These are phyloP conservation scores for Cataglyphis albicans DNA, from an alignment of 2,888 invertebrate species.

Conservation along the genomic window DNA sequence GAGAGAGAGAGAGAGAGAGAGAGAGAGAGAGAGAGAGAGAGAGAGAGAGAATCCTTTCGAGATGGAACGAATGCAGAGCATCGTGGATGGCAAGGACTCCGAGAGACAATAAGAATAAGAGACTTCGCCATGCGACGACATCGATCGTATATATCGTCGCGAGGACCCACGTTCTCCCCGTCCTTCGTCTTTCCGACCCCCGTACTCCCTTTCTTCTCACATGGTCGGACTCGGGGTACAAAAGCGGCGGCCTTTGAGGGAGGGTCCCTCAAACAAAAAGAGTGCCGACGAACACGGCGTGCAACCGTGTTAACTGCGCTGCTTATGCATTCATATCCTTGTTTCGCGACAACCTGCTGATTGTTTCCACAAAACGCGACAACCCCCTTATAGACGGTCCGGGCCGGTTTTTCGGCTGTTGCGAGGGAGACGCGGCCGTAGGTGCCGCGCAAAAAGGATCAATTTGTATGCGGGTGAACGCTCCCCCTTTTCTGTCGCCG, in stretches of 20 bases:
- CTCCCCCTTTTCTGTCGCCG: constrained; percentile 63
- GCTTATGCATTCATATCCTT: constrained; percentile 85
- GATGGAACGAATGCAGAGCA: constrained; percentile 65
- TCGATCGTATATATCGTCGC: constrained; percentile 82
- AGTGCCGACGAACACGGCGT: constrained; percentile 78
- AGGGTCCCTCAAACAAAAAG: constrained; percentile 75
- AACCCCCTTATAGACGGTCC: constrained; percentile 77
- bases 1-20: no score
- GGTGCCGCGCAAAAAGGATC: constrained; percentile 75
- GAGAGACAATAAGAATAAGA: constrained; percentile 62
- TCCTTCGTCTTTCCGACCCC: constrained; percentile 55
- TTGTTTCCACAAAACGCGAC: constrained; percentile 85
- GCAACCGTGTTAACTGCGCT: constrained; percentile 82
- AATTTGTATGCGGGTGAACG: constrained; percentile 77
- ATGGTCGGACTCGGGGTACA: constrained; percentile 53
- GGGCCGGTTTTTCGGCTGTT: constrained; percentile 78
- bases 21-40: no score
- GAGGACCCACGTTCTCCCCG: constrained; percentile 64
- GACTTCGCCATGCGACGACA: constrained; percentile 73
- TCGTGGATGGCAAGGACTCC: constrained; percentile 75
- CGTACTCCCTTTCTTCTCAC: constrained; percentile 38
- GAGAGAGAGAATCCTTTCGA: constrained; percentile 17
- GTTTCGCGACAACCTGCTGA: constrained; percentile 82
- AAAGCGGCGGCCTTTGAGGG: constrained; percentile 83
- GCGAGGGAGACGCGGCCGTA: constrained; percentile 59